Conservation (phyloP, 2,888 invertebrate species). For the Trichogramma evanescens region DNA sequence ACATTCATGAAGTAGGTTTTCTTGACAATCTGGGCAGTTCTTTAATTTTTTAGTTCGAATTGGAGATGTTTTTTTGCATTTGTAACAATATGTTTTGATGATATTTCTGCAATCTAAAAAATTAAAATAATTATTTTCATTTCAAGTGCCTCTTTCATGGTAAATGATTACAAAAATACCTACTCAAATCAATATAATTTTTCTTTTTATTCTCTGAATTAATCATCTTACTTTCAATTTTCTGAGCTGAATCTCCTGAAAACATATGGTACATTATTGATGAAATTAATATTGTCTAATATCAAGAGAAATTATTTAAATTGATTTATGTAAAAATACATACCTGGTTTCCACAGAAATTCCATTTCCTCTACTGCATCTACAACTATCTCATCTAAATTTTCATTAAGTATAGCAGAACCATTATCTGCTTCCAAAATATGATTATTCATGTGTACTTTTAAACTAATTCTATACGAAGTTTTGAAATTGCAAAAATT, state of each 20-base stretch:
- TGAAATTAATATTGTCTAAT: too few relatives aligned
- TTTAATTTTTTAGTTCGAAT: not conserved
- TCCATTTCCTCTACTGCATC: not conserved
- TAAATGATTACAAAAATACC: too few relatives aligned
- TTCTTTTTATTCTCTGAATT: too few relatives aligned
- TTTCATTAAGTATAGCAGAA: not conserved
- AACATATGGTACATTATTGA: too few relatives aligned
- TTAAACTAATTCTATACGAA: not conserved
- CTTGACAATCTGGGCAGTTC: not conserved
- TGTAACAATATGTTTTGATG: not conserved
- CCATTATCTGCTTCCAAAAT: not conserved
- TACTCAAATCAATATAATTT: too few relatives aligned
- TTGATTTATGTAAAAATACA: too few relatives aligned
- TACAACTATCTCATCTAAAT: not conserved
- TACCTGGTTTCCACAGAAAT: not conserved
- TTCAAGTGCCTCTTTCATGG: too few relatives aligned
- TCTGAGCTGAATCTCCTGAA: too few relatives aligned
- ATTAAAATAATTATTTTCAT: not conserved
- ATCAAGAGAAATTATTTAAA: too few relatives aligned
- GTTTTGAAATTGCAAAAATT: not conserved
- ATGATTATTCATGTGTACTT: not conserved
- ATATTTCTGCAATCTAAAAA: not conserved
- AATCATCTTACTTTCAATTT: too few relatives aligned
- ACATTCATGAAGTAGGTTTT: not conserved
- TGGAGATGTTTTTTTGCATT: not conserved